Evolutionary conservation across 92 coral and sea anemone genomes (phyloP), one percentile per base, ranked within the genome.

Genomic region (Hydrozoanthus gracilis): DNA sequence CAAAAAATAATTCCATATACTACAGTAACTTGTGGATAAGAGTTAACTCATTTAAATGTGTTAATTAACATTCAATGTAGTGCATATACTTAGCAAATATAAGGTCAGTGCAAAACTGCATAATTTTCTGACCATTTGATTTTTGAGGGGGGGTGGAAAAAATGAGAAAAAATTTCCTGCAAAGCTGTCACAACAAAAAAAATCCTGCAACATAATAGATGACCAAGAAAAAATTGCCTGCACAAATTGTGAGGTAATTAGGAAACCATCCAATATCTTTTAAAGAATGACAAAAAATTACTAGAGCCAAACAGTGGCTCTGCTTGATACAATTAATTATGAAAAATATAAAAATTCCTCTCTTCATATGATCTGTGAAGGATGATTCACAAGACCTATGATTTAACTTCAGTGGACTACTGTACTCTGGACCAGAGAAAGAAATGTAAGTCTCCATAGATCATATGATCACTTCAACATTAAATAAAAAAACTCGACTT

Each of bases 361-460:
- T 76, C 52, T 76, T 76, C 80, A 76, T 76, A 76, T 76, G 80
- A 76, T 76, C 80, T 76, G 65, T 76, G 80, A 76, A 76, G 80
- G 44, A 64, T 76, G 78, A 44, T 9, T 46, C 51, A 67, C 72
- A 67, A 67, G 72, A 67, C 72, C 27, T 67, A 27, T 70, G 75
- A 27, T 27, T 2, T 27, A 0, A 27, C 39, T 27, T 27, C 39
- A 27, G 39, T 27, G 39, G 39, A 70, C 79, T 74, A 39, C 79
- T 74, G 79, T 49, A 74, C 58, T 52, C 62, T 10, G 62, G 82
- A 52, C 52, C 52, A 65, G 52, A 76, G 82, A 76, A 67, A 52
- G 82, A 76, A 52, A 76, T 76, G 39, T 27, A 27, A 27, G 39
- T 27, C 39, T 27, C 39, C 39, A 27, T 27, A 27, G 39, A 27